Conservation (phyloP, 2,888 invertebrate genomes). For the Stomorhina lunata region DNA sequence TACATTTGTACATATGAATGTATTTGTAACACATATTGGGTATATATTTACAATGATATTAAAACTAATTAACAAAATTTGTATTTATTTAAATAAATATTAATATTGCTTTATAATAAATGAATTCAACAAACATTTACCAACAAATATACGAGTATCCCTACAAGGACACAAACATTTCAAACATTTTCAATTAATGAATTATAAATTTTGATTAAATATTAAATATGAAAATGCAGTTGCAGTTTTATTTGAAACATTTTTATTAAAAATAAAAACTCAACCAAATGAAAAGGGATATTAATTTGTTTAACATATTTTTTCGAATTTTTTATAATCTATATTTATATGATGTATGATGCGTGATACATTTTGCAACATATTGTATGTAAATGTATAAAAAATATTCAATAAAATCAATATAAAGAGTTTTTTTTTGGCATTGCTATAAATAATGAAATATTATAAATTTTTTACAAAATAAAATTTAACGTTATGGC, state of each 20-base stretch:
- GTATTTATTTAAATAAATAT: conserved; percentile 27
- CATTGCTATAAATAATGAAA: conserved; percentile 13
- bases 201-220: conserved; percentile 33
- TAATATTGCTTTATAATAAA: conserved; percentile 32
- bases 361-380: neutral
- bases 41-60: conserved; percentile 3
- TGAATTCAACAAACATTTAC: neutral
- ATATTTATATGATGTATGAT: neutral
- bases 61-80: neutral
- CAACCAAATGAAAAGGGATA: neutral
- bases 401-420: neutral
- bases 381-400: neutral
- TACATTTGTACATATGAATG: neutral
- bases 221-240: conserved; percentile 15
- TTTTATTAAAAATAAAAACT: neutral
- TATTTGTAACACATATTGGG: conserved; percentile 7
- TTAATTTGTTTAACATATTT: neutral
- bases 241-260: neutral
- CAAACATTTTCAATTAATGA: conserved; percentile 11
- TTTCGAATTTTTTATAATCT: neutral
- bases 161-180: neutral
- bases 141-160: neutral
- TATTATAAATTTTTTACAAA: neutral
- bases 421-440: no score
- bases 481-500: neutral